Conservation (phyloP, 37 sponge, comb jelly and placozoan genomes). For the Spongia lamella region DNA sequence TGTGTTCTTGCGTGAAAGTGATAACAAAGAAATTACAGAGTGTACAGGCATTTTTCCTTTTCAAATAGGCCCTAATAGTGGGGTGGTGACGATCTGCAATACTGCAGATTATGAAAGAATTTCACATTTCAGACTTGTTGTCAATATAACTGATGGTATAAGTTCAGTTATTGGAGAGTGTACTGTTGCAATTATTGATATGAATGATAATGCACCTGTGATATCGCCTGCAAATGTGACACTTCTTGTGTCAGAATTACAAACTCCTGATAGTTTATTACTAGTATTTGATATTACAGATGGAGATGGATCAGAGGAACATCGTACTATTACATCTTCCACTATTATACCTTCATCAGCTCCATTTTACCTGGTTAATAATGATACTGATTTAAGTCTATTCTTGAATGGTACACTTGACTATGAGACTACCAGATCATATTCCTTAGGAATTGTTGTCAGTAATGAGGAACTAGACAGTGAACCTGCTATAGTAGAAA, state of each 20-base stretch:
- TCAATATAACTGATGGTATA: slow-evolving; percentile 24
- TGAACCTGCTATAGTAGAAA: background rate
- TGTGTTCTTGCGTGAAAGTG: no score
- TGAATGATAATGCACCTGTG: slow-evolving; percentile 26
- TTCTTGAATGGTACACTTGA: slow-evolving; percentile 22
- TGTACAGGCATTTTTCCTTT: slow-evolving; percentile 14
- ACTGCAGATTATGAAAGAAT: slow-evolving; percentile 25
- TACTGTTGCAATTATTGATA: slow-evolving; percentile 5
- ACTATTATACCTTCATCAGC: background rate
- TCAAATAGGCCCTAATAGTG: slow-evolving; percentile 7
- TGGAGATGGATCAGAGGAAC: slow-evolving; percentile 4
- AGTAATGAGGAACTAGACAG: background rate
- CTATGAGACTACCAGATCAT: slow-evolving; percentile 39
- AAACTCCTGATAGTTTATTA: background rate
- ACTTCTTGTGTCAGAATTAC: background rate
- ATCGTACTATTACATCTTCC: background rate
- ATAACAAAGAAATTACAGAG: no score
- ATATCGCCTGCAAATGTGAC: background rate
- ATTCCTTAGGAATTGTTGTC: slow-evolving; percentile 43
- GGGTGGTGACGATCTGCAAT: slow-evolving; percentile 1
- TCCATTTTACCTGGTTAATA: no score
- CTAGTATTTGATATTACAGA: slow-evolving; percentile 1
- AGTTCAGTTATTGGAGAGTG: background rate
- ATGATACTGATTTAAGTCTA: no score
- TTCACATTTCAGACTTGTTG: slow-evolving; percentile 1